Conservation (phyloP, 23 tunicate genomes). For the Oikopleura dioica region DNA sequence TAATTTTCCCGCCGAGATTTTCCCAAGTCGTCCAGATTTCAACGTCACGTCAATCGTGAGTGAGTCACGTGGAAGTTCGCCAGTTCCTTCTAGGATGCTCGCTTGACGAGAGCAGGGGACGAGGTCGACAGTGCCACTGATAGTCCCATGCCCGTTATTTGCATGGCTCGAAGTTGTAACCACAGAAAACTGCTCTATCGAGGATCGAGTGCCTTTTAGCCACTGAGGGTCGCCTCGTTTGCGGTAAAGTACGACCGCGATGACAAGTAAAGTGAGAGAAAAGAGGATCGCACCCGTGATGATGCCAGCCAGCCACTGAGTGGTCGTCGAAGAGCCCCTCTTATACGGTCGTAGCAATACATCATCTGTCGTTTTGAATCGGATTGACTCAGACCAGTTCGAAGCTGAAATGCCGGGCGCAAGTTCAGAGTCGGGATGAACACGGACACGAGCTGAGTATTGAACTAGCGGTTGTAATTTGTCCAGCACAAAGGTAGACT, state of each 20-base stretch:
- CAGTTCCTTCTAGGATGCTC: not conserved
- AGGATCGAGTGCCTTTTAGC: constrained; percentile 3
- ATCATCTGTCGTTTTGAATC: not conserved
- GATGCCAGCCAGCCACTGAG: not conserved
- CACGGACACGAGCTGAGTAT: too few species aligned
- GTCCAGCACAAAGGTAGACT: too few species aligned
- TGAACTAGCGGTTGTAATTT: too few species aligned
- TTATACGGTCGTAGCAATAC: not conserved
- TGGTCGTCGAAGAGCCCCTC: too few species aligned
- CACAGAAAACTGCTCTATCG: constrained; percentile 9
- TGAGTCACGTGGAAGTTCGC: not conserved
- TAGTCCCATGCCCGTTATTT: not conserved
- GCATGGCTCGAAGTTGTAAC: not conserved
- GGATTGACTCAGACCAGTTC: constrained; percentile 2
- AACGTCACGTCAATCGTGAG: not conserved
- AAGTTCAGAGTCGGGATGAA: too few species aligned
- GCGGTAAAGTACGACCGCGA: not conserved
- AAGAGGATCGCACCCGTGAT: not conserved
- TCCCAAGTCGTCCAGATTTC: not conserved
- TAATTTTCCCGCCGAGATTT: not conserved
- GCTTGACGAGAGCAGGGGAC: not conserved
- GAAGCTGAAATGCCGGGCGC: too few species aligned
- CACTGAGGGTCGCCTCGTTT: not conserved
- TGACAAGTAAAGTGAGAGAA: not conserved
- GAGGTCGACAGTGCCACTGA: constrained; percentile 1